Conservation (phyloP, 2,113 vertebrate genomes). For the Leptobrachium leishanense region DNA sequence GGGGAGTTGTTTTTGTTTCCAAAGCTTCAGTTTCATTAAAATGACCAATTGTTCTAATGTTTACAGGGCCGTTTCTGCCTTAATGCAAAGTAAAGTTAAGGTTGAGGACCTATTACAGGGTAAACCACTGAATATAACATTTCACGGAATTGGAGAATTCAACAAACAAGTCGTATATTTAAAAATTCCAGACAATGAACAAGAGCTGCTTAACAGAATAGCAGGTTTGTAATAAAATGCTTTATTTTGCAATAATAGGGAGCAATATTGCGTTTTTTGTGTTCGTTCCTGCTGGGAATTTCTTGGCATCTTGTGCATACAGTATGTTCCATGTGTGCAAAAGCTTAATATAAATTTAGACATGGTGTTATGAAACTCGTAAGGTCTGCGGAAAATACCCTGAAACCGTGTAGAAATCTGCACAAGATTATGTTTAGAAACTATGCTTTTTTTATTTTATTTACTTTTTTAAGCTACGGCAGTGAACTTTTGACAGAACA, state of each 20-base stretch:
- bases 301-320: neutral
- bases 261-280: neutral
- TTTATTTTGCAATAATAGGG: neutral
- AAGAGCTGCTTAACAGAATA: slow-evolving; percentile 47
- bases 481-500: too few species aligned
- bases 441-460: too few species aligned
- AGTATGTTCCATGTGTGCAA: neutral
- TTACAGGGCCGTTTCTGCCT: slow-evolving; percentile 52
- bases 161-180: slow-evolving; percentile 55
- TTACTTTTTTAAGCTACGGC: too few species aligned
- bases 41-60: neutral
- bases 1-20: too few species aligned
- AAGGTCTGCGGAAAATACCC: neutral
- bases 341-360: neutral
- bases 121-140: slow-evolving; percentile 50
- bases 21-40: too few species aligned
- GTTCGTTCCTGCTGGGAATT: neutral
- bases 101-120: slow-evolving; percentile 54
- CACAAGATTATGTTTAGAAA: too few species aligned
- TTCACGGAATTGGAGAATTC: slow-evolving; percentile 56
- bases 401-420: neutral
- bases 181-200: slow-evolving; percentile 54
- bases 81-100: slow-evolving; percentile 58
- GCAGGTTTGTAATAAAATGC: slow-evolving; percentile 25
- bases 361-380: neutral